A percentile compares a stretch with the other conserved stretches of the same genome.
Conservation (phyloP, 2,113 vertebrate species). For the Astur gentilis region DNA sequence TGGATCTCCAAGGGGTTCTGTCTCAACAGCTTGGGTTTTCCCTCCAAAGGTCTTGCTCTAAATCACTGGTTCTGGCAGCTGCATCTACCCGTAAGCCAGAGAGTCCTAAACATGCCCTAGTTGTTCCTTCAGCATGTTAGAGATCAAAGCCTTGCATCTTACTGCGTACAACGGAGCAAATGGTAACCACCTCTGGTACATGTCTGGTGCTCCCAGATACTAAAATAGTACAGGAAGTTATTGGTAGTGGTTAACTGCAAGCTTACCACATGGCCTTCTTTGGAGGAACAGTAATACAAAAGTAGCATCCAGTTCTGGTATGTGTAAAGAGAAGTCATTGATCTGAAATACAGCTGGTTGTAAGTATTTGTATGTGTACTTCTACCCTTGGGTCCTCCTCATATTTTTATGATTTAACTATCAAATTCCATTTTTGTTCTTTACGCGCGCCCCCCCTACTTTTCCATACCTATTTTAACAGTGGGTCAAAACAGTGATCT, state of each 20-base stretch:
- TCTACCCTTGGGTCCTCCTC: background rate
- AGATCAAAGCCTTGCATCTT: background rate
- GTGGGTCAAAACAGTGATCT: background rate
- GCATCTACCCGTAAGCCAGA: background rate
- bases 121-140: background rate
- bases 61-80: background rate
- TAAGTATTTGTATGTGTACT: background rate
- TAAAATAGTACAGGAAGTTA: background rate
- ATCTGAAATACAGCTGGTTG: background rate
- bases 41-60: background rate
- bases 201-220: background rate
- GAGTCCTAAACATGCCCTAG: background rate
- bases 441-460: background rate
- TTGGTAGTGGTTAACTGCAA: background rate
- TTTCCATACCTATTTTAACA: background rate
- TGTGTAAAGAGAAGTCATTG: background rate
- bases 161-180: background rate
- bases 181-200: background rate
- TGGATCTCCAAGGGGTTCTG: background rate
- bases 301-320: background rate
- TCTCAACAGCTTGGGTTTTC: background rate
- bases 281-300: background rate
- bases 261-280: background rate
- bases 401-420: background rate
- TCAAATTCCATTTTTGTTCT: background rate